Conservation (phyloP, 2,797 vertebrate species). For the Mormyrops attenuatus region DNA sequence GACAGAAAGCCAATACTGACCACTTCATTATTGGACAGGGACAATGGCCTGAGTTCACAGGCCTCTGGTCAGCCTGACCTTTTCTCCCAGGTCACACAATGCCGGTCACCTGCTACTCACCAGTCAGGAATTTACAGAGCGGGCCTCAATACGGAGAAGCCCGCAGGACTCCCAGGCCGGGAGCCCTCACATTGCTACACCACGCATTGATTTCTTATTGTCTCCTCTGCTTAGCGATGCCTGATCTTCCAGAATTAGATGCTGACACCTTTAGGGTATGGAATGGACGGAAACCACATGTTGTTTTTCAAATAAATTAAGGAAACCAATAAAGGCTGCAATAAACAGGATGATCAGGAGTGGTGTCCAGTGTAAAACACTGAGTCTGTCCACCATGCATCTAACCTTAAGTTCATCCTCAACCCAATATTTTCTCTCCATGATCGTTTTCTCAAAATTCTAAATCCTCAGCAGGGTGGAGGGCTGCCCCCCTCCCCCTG, state of each 20-base stretch:
- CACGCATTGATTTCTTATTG: slow-evolving; percentile 60
- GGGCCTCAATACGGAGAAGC: slow-evolving; percentile 22
- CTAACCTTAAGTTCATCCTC: not conserved
- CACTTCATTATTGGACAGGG: slow-evolving; percentile 84
- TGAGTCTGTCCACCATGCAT: not conserved
- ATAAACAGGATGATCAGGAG: not conserved
- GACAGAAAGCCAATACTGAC: slow-evolving; percentile 96
- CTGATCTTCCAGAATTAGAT: slow-evolving; percentile 51
- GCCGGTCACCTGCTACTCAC: slow-evolving; percentile 73
- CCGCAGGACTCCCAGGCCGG: not conserved
- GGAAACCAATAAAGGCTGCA: too few relatives aligned
- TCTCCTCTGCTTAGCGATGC: slow-evolving; percentile 51
- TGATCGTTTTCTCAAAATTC: not conserved
- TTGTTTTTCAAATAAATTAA: not conserved
- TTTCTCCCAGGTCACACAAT: slow-evolving; percentile 69
- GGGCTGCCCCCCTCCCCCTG: not conserved
- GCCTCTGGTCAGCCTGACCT: slow-evolving; percentile 74
- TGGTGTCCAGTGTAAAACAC: not conserved
- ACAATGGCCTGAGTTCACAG: slow-evolving; percentile 57
- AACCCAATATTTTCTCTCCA: not conserved
- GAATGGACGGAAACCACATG: slow-evolving; percentile 43
- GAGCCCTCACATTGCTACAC: not conserved
- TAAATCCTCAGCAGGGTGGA: not conserved
- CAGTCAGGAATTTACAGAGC: slow-evolving; percentile 51
- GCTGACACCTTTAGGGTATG: slow-evolving; percentile 48